Evolutionary conservation across 2,797 vertebrate species (phyloP), one percentile per base, ranked within the genome.

Genomic region (Gymnoscopelus braueri): DNA sequence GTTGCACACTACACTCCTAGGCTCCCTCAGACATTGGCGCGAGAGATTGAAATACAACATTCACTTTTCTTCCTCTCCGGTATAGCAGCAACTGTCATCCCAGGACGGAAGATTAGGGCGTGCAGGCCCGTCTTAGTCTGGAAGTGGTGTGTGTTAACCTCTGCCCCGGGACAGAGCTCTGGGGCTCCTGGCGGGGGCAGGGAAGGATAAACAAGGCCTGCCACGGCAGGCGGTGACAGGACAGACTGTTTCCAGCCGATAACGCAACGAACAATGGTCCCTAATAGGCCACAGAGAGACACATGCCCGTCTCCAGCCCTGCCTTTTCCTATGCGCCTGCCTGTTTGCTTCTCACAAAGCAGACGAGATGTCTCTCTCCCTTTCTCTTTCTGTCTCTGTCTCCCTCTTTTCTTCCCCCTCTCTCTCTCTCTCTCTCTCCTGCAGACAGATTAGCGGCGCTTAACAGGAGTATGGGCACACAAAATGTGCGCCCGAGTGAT

Each of bases 401-500:
- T 83, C 77, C 84, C 82, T 19, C 19, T 19, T 19, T 19, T 19
- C 88, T 65, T 63, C 61, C 76, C 77, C 84, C 83, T 83, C 88
- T 65, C 66, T 63, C 76, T 89, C 88, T 77, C 70, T 74, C 72
- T 77, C 77, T 80, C 77, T 83, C 77, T 84, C 82, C 84, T 88
- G 74, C 71, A 60, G 85, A 89, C 82, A 91, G 91, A 94, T 94
- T 92, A 92, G 87, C 47, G 2, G 74, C 10, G 79, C 85, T 90
- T 87, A 90, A 82, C 85, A 81, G 71, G 78, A 67, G 75, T 85
- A 80, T 63, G 78, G 78, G 78, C 80, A 74, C 79, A 84, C 8
- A 75, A 82, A 92, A 93, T 94, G 90, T 95, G 92, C 87, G 93
- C 86, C 92, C 90, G 86, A 85, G 82, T 89, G 93, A 94, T 95